Base-by-base conservation (phyloP, 2,888 invertebrate species). In the Abscondita cerata region DNA sequence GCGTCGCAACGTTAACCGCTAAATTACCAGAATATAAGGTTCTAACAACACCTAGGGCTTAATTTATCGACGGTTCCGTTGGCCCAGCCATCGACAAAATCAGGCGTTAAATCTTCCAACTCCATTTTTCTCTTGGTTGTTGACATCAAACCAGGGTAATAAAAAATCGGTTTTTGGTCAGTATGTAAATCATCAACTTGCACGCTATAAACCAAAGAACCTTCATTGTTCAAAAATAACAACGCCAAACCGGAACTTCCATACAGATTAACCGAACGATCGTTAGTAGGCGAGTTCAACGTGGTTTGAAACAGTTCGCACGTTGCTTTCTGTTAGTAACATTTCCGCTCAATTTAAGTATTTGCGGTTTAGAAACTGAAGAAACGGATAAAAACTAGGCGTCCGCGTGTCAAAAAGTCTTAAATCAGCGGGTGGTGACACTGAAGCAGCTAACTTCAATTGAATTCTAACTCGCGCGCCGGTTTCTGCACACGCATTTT, bases 221-320 rank as follows among this genome's bases (percentile, higher is more conserved):
- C 93, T 60, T 90, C 89, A 63, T 88, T 88, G 72, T 91, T 91
- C 51, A 94, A 83, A 70, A 90, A 93, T 52, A 91, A 84, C 87
- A 93, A 88, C 0, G 92, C 91, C 58, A 93, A 78, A 8, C 93
- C 93, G 19, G 83, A 86, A 64, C 86, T 70, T 76, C 83, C 64
- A 73, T 82, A 66, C 15, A 74, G 70, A 57, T 76, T 74, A n/a
- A 69, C 69, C 15, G 69, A 72, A 9, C 66, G 53, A 19, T 75
- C 73, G 33, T 69, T 73, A 59, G 61, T 82, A 79, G 74, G 85
- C 82, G 78, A 76, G 1, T 88, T 81, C 38, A 92, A 75, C 0
- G 90, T 83, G 0, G 91, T 86, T 74, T 93, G 92, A 77, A 91
- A 93, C 55, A 93, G 82, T 78, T 94, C 93, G 73, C 94, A 94